A percentile compares a stretch with the other conserved stretches of the same genome.
Evolutionary conservation across 2,888 invertebrate genomes (phyloP).

Genomic region (Alsophila aescularia): DNA sequence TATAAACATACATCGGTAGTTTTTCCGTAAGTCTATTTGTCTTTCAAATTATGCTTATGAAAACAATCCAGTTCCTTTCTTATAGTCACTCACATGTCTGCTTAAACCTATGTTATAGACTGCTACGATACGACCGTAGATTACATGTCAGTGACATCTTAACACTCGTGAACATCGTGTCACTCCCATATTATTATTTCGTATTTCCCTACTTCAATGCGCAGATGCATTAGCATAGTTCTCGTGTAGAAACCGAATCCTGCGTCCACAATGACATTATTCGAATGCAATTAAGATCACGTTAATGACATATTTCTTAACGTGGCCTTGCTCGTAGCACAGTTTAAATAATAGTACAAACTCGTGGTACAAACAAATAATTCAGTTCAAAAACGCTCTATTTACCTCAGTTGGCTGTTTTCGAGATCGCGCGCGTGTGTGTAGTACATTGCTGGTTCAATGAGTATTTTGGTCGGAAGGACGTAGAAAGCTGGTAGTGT

Average conservation of each 20-base stretch:
- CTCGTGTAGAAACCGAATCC: slow-evolving; percentile 31
- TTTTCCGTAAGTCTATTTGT: too few relatives aligned
- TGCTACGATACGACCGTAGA: too few relatives aligned
- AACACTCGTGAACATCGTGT: neutral
- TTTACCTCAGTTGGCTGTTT: slow-evolving; percentile 6
- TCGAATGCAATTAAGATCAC: slow-evolving; percentile 56
- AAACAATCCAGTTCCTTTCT: neutral
- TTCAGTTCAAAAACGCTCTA: slow-evolving; percentile 33
- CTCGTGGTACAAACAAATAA: slow-evolving; percentile 39
- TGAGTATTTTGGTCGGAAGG: neutral
- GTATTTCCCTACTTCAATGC: slow-evolving; percentile 8
- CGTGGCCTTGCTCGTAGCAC: slow-evolving; percentile 35
- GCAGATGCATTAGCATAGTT: slow-evolving; percentile 30
- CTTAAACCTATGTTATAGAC: too few relatives aligned
- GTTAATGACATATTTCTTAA: slow-evolving; percentile 50
- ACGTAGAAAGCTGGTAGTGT: slow-evolving; percentile 11
- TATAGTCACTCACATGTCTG: too few relatives aligned
- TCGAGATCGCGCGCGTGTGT: neutral
- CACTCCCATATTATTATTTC: slow-evolving; percentile 3
- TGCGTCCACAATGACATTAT: slow-evolving; percentile 49
- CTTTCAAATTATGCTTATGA: too few relatives aligned
- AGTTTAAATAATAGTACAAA: too few relatives aligned
- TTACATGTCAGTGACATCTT: too few relatives aligned
- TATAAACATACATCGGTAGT: too few relatives aligned
- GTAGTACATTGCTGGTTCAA: slow-evolving; percentile 7